Evolutionary conservation across 2,113 vertebrate species (phyloP), one percentile per base, ranked within the genome.

Genomic region (Colossoma macropomum): DNA sequence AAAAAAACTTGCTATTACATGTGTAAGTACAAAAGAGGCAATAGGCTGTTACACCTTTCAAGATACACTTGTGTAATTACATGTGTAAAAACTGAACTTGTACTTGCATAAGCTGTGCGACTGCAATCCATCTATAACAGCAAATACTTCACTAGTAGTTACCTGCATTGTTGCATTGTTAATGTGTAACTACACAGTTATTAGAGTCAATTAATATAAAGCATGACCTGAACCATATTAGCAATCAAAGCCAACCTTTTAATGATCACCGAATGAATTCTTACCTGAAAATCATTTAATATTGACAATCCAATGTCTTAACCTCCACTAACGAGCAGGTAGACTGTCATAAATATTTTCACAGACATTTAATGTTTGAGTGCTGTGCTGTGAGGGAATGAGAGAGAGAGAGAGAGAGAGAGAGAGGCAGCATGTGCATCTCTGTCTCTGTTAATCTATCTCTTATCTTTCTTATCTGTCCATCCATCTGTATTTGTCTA

Each of bases 401-500:
- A 45, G 50, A 85, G 73, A 66, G 45, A 65, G 71, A 75, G 32
- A 25, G 28, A 28, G 25, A 60, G 16, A 32, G 89, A 88, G 82
- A 30, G 32, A 28, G 66, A 69, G 66, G 16, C 86, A 90, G 89
- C 85, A 81, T 90, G 82, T 90, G 89, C 90, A 90, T 91, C 90
- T 89, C 90, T 89, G 89, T 70, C 70, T 89, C 83, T 85, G 84
- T 88, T 93, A 93, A 94, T 93, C 91, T 93, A 81, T 87, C 85
- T 88, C 85, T 91, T 92, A 89, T 92, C 89, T 88, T 87, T 81
- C 85, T 88, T 89, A 89, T 92, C 91, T 88, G 87, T 91, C 88
- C 88, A 90, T 91, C 89, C 89, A 25, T 91, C 90, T 91, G 87
- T 91, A 89, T 92, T 94, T 92, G 89, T 91, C 85, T 93, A 91